Conservation (phyloP, 2,113 vertebrate genomes). For the Nothocercus nigrocapillus region DNA sequence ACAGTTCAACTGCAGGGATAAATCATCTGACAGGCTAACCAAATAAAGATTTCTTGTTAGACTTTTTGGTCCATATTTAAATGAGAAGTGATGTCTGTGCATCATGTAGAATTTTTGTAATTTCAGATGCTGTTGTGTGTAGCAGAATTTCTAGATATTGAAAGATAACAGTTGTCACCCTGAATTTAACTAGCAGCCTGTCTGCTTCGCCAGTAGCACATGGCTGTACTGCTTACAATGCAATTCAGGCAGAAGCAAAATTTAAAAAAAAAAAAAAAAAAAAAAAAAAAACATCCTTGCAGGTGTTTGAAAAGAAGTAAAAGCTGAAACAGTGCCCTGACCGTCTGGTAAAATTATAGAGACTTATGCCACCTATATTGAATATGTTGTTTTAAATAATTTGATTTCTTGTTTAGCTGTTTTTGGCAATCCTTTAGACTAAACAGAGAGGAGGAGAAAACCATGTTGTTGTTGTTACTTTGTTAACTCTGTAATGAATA, state of each 20-base stretch:
- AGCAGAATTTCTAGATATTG: background rate
- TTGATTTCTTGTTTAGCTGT: background rate
- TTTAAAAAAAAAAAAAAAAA: background rate
- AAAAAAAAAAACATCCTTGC: background rate
- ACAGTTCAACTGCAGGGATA: background rate
- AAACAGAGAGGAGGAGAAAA: background rate
- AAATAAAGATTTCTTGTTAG: background rate
- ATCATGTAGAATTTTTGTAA: background rate
- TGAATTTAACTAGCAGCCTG: background rate
- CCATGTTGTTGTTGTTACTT: background rate
- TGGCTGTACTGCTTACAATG: background rate
- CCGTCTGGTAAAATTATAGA: background rate
- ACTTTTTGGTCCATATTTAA: background rate
- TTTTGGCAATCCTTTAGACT: background rate
- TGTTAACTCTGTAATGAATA: background rate
- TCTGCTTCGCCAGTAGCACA: background rate
- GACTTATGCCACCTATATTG: background rate
- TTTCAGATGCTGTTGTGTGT: background rate
- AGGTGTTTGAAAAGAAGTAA: background rate
- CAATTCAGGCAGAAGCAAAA: background rate
- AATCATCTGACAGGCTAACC: background rate
- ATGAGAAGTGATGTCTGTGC: background rate
- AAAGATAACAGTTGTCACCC: background rate
- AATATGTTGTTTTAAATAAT: background rate
- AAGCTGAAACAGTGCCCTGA: background rate